Percentiles rank a stretch among this genome's conserved stretches.
These are phyloP conservation scores for Mizuhopecten yessoensis DNA, from an alignment of 1,140 invertebrate species.

Conservation along the genomic window DNA sequence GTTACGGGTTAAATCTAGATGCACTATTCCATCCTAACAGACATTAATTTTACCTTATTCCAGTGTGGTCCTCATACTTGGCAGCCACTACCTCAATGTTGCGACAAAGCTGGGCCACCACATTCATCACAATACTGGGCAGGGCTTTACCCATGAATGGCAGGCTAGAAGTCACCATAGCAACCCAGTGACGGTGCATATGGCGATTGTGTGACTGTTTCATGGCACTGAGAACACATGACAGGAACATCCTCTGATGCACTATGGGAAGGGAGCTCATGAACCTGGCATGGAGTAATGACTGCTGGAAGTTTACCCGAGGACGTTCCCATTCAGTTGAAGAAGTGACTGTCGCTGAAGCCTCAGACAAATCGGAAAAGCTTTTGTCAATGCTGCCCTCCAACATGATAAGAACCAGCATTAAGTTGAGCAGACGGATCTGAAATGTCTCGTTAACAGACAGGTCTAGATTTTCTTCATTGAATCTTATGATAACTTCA, in stretches of 20 bases:
- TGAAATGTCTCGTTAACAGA: slow-evolving; percentile 91
- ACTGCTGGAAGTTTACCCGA: slow-evolving; percentile 72
- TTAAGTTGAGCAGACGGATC: slow-evolving; percentile 89
- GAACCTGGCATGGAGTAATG: slow-evolving; percentile 70
- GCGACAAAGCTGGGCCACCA: slow-evolving; percentile 92
- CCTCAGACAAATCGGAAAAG: slow-evolving; percentile 64
- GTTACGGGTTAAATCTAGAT: too few species aligned
- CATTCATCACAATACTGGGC: slow-evolving; percentile 90
- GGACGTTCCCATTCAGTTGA: slow-evolving; percentile 68
- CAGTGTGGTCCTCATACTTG: slow-evolving; percentile 66
- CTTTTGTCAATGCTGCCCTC: slow-evolving; percentile 87
- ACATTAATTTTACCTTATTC: slow-evolving; percentile 62
- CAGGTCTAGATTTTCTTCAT: slow-evolving; percentile 86
- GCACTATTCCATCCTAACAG: too few species aligned
- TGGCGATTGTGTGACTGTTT: slow-evolving; percentile 85
- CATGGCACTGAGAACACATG: slow-evolving; percentile 91
- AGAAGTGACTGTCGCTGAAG: slow-evolving; percentile 47
- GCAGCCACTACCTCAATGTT: slow-evolving; percentile 89
- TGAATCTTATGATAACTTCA: slow-evolving; percentile 93
- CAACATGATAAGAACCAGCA: slow-evolving; percentile 90
- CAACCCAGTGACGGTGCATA: slow-evolving; percentile 91
- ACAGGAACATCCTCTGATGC: slow-evolving; percentile 92
- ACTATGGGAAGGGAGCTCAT: slow-evolving; percentile 74
- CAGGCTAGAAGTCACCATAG: slow-evolving; percentile 90
- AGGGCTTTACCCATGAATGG: slow-evolving; percentile 90